These are phyloP conservation scores for Anguilla obscura DNA, from an alignment of 2,797 vertebrate species.

Conservation along the genomic window DNA sequence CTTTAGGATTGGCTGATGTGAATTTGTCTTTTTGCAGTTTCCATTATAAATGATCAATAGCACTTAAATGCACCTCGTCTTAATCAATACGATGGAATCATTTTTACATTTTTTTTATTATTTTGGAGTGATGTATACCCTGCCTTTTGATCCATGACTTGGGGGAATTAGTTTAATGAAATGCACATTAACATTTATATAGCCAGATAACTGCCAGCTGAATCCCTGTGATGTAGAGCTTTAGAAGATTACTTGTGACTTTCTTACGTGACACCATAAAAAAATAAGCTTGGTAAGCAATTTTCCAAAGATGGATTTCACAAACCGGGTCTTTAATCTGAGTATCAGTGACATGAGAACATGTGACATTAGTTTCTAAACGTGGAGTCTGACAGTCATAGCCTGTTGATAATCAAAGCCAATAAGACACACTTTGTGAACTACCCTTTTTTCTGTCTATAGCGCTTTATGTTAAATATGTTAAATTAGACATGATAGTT, in stretches of 20 bases:
- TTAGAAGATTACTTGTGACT: constrained; percentile 18
- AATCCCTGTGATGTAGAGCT: background rate
- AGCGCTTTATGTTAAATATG: background rate
- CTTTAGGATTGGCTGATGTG: background rate
- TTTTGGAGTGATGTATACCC: background rate
- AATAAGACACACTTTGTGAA: background rate
- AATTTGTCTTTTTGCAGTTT: constrained; percentile 16
- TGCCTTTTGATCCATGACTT: background rate
- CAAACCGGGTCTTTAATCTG: background rate
- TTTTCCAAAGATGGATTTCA: background rate
- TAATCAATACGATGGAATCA: constrained; percentile 17
- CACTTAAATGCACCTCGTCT: constrained; percentile 6
- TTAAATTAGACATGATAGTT: background rate
- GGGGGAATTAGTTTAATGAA: constrained; percentile 18
- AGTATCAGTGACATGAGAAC: background rate
- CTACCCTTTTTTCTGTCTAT: background rate
- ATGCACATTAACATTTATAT: constrained; percentile 17
- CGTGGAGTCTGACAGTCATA: background rate
- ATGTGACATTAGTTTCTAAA: background rate
- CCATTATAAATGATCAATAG: constrained; percentile 25
- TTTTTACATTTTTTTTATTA: background rate
- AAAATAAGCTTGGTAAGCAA: background rate
- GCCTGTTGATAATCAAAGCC: background rate
- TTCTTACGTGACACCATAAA: background rate
- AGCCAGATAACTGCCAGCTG: constrained; percentile 21